phyloP scores from a whole-genome alignment of 2,113 vertebrate species.

The Telmatochromis sp. region DNA sequence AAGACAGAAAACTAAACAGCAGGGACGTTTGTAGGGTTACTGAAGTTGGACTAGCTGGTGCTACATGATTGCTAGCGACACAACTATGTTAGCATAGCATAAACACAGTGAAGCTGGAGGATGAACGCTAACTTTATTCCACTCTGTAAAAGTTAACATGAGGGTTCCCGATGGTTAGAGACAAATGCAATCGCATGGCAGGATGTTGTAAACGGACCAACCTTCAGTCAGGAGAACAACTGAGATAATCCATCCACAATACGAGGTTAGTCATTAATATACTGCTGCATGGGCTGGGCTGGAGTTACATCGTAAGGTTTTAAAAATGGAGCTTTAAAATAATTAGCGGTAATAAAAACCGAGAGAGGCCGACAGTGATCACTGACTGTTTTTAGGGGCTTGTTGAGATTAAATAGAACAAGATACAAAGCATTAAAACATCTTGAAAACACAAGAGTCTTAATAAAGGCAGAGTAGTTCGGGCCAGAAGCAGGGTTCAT shows the following conservation, averaged over 20 bases:
- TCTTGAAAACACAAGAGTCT: neutral
- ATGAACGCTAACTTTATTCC: too few relatives aligned
- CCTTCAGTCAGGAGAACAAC: accelerated
- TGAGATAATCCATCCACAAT: neutral
- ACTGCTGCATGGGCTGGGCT: neutral
- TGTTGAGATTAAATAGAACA: neutral
- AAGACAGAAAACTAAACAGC: too few relatives aligned
- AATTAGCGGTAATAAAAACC: neutral
- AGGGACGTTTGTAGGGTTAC: too few relatives aligned
- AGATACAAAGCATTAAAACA: neutral
- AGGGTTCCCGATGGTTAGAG: too few relatives aligned
- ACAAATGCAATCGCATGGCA: too few relatives aligned
- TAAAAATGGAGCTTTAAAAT: neutral
- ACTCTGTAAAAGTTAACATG: too few relatives aligned
- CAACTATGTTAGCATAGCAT: too few relatives aligned
- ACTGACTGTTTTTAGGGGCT: neutral
- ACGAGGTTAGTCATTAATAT: accelerated
- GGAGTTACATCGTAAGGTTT: accelerated
- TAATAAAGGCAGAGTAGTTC: neutral
- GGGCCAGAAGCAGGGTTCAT: neutral
- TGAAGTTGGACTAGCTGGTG: too few relatives aligned
- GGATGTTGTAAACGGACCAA: neutral
- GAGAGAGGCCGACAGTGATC: neutral
- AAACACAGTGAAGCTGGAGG: too few relatives aligned
- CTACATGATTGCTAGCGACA: too few relatives aligned